A percentile compares a stretch with the other conserved stretches of the same genome.
These are phyloP conservation scores for Rattus rattus DNA, from an alignment of 2,113 vertebrate species.

Conservation along the genomic window DNA sequence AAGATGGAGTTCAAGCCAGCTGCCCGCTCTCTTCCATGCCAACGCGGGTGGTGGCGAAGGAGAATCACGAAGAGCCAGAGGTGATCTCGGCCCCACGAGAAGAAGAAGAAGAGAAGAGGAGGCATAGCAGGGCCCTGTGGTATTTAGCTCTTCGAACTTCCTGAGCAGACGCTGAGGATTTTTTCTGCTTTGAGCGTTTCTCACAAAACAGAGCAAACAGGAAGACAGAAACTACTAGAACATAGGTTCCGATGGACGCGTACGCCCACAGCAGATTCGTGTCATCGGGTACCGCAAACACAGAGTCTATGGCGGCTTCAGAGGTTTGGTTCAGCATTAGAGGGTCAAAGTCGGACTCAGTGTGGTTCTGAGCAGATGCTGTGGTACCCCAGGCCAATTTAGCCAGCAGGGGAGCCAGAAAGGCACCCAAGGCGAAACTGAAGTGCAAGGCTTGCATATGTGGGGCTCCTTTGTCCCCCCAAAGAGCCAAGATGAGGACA, in stretches of 20 bases:
- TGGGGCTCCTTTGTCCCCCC: slow-evolving; percentile 91
- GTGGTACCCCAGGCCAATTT: slow-evolving; percentile 89
- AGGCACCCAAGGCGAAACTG: slow-evolving; percentile 94
- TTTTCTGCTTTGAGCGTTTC: slow-evolving; percentile 73
- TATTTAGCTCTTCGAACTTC: slow-evolving; percentile 86
- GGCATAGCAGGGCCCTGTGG: slow-evolving; percentile 88
- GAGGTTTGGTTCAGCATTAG: neutral
- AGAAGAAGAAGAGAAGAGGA: slow-evolving; percentile 95
- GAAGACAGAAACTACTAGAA: slow-evolving; percentile 88
- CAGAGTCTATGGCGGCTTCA: neutral
- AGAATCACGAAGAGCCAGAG: slow-evolving; percentile 94
- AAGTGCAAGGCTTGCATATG: slow-evolving; percentile 98
- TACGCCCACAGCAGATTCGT: slow-evolving; percentile 90
- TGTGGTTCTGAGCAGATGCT: neutral
- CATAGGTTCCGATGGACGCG: slow-evolving; percentile 89
- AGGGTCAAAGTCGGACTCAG: neutral
- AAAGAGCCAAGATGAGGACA: slow-evolving; percentile 92
- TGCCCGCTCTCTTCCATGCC: slow-evolving; percentile 86
- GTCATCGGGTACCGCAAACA: neutral
- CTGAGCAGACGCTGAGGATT: slow-evolving; percentile 69
- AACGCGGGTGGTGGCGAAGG: slow-evolving; percentile 87
- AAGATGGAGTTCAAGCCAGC: slow-evolving; percentile 94
- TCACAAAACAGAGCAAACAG: slow-evolving; percentile 89
- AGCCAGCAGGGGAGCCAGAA: slow-evolving; percentile 92
- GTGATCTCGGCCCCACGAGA: slow-evolving; percentile 95